Evolutionary conservation across 2,888 invertebrate genomes (phyloP).

Genomic region (Laspeyria flexula): DNA sequence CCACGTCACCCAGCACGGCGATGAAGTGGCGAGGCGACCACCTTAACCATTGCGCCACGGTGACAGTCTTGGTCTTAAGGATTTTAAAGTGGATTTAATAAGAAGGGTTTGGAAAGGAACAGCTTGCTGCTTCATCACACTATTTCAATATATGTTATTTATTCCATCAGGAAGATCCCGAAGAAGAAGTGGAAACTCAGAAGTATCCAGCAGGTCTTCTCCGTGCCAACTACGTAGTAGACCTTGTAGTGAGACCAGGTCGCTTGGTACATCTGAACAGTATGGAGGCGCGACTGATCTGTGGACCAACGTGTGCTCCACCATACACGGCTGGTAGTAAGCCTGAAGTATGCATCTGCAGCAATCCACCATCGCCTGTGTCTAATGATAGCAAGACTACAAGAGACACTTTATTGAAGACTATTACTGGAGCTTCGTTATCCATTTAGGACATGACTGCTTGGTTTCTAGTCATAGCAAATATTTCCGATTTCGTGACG

Average conservation of each 20-base stretch:
- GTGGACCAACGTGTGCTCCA: slow-evolving; percentile 3
- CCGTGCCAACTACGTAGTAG: slow-evolving; percentile 87
- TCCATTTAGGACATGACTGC: no score
- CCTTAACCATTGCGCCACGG: no score
- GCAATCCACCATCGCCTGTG: background rate
- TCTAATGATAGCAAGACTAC: background rate
- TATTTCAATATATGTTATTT: no score
- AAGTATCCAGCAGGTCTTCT: slow-evolving; percentile 84
- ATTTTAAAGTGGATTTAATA: no score
- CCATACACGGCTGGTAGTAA: background rate
- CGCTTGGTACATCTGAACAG: slow-evolving; percentile 68
- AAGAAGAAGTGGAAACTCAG: slow-evolving; percentile 34
- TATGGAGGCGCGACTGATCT: slow-evolving; percentile 52
- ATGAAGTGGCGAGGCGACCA: no score
- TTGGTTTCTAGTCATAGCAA: no score
- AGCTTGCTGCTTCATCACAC: no score
- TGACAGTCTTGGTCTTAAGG: no score
- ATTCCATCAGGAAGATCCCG: background rate
- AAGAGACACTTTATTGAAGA: background rate
- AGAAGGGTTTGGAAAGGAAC: no score
- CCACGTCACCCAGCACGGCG: no score
- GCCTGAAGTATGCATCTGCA: slow-evolving; percentile 10
- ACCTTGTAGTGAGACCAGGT: slow-evolving; percentile 83
- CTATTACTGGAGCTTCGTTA: background rate
- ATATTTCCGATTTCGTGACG: no score